These are phyloP conservation scores for Telmatherina bonti DNA, from an alignment of 2,797 vertebrate species.

Conservation along the genomic window DNA sequence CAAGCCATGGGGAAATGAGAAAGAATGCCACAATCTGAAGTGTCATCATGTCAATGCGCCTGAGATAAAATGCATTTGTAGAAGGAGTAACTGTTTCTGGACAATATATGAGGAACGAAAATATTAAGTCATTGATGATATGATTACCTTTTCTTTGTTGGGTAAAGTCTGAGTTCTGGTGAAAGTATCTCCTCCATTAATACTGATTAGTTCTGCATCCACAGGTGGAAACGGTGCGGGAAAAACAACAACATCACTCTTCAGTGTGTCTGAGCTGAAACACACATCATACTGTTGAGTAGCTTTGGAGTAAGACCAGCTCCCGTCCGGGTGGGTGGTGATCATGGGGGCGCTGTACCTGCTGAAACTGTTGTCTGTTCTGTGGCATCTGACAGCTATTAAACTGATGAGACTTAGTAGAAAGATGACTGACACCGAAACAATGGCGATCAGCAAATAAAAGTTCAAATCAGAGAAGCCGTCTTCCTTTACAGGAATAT, in stretches of 20 bases:
- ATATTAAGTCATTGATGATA: slow-evolving; percentile 80
- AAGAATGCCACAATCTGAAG: not conserved
- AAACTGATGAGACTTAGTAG: too few species aligned
- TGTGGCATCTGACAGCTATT: too few species aligned
- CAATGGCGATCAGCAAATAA: too few species aligned
- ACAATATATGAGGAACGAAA: slow-evolving; percentile 51
- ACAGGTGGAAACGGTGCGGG: too few species aligned
- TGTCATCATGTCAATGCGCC: not conserved
- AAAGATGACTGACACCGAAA: too few species aligned
- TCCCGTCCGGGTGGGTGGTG: slow-evolving; percentile 47
- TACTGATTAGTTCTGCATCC: too few species aligned
- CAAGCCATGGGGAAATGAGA: not conserved
- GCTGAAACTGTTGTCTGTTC: too few species aligned
- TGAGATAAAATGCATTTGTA: not conserved
- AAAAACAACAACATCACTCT: too few species aligned
- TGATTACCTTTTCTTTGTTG: slow-evolving; percentile 56
- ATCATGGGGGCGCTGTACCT: too few species aligned
- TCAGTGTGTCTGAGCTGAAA: slow-evolving; percentile 72
- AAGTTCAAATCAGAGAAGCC: too few species aligned
- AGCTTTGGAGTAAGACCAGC: slow-evolving; percentile 70
- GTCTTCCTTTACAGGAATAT: too few species aligned
- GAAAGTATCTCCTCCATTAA: slow-evolving; percentile 62
- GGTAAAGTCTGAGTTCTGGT: slow-evolving; percentile 74
- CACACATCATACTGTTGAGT: slow-evolving; percentile 72
- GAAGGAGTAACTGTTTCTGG: too few species aligned